Percentiles rank a stretch among this genome's conserved stretches.
Evolutionary conservation across 2,888 invertebrate genomes (phyloP).

Genomic region (Ceramica pisi): DNA sequence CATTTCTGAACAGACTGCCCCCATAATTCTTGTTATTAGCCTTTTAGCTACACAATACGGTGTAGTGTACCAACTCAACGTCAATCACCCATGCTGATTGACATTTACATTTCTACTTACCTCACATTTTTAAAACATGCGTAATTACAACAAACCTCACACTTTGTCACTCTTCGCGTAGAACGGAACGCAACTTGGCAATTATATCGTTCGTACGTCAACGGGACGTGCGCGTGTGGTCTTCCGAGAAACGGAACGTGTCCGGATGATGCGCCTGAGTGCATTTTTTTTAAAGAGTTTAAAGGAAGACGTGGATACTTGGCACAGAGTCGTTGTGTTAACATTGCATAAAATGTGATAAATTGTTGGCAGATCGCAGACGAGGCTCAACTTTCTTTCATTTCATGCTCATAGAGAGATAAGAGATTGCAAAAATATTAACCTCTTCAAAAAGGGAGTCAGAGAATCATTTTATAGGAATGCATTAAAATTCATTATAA

Average conservation of each 20-base stretch:
- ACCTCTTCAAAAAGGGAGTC: too few species aligned
- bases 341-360: slow-evolving; percentile 27
- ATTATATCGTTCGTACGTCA: slow-evolving; percentile 72
- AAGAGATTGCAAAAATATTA: too few species aligned
- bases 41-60: slow-evolving; percentile 11
- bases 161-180: slow-evolving; percentile 62
- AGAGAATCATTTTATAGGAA: too few species aligned
- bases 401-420: not conserved
- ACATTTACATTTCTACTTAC: slow-evolving; percentile 51
- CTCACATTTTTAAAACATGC: slow-evolving; percentile 53
- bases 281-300: slow-evolving; percentile 63
- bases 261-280: slow-evolving; percentile 63
- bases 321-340: slow-evolving; percentile 30
- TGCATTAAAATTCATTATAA: too few species aligned
- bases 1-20: slow-evolving; percentile 14
- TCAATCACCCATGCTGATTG: slow-evolving; percentile 53
- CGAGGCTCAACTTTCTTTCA: slow-evolving; percentile 14
- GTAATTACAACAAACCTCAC: slow-evolving; percentile 60
- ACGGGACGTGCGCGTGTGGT: slow-evolving; percentile 70
- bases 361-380: slow-evolving; percentile 18
- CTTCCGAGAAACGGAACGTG: slow-evolving; percentile 71
- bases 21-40: slow-evolving; percentile 11
- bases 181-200: slow-evolving; percentile 67
- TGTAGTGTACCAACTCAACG: slow-evolving; percentile 30
- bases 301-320: slow-evolving; percentile 47